phyloP scores from a whole-genome alignment of 2,113 vertebrate species.

The Brachirus orientalis region DNA sequence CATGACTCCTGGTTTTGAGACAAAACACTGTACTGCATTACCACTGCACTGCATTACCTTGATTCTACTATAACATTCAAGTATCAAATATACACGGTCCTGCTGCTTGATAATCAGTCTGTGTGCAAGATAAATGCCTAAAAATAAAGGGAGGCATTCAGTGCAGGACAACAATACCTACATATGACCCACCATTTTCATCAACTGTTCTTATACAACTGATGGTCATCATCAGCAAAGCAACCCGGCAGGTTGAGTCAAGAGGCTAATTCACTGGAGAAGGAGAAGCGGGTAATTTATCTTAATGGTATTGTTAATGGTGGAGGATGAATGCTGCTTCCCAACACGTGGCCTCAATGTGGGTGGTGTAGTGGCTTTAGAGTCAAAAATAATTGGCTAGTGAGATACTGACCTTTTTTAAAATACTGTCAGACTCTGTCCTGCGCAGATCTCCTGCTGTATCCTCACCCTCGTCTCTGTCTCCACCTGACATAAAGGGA shows the following conservation, averaged over 20 bases:
- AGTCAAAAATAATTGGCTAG: conserved; percentile 30
- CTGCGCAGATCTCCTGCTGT: conserved; percentile 89
- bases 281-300: conserved; percentile 48
- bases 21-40: background rate
- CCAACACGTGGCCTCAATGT: conserved; percentile 40
- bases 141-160: conserved; percentile 9
- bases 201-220: conserved; percentile 27
- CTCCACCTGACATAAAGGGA: conserved; percentile 82
- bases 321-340: conserved; percentile 49
- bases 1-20: background rate
- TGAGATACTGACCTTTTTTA: conserved; percentile 89
- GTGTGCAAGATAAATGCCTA: conserved; percentile 19
- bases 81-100: conserved; percentile 14
- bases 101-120: background rate
- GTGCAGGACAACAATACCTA: conserved; percentile 8
- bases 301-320: conserved; percentile 49
- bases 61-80: conserved; percentile 26
- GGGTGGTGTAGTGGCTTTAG: background rate
- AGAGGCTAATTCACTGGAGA: conserved; percentile 60
- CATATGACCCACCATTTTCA: conserved; percentile 40
- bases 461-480: conserved; percentile 90
- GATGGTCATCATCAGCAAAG: conserved; percentile 58
- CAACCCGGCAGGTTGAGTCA: conserved; percentile 52
- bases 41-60: background rate
- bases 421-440: conserved; percentile 93